Evolutionary conservation across 2,797 vertebrate genomes (phyloP), one percentile per base, ranked within the genome.

Genomic region (Podarcis siculus): DNA sequence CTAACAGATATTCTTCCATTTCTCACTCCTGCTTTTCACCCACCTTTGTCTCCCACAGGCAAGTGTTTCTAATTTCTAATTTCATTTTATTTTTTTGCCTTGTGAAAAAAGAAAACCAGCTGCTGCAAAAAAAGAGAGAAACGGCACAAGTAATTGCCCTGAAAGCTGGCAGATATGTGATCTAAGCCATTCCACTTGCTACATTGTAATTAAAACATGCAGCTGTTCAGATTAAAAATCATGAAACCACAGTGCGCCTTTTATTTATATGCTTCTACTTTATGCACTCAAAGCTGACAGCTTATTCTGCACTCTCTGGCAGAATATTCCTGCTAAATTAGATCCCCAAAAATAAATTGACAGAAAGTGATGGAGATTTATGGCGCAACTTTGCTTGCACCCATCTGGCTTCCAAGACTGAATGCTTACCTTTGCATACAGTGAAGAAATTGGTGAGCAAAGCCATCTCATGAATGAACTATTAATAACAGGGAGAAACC

Each of bases 401-500:
- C 93, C 82, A 90, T 91, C 89, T 94, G 91, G 78, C 35, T 87
- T 86, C 39, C 37, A 85, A 84, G 69, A n/a, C 15, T n/a, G 25
- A 35, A 72, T 83, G 32, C 9, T 67, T 42, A 35, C 72, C 42
- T 49, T 88, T 91, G 67, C 71, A 13, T 86, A 37, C n/a, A 92
- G 30, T 77, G 67, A 78, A 90, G 77, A 72, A 93, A 92, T 0
- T 9, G 71, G 12, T 21, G n/a, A 61, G 25, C 6, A 75, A 85
- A 85, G n/a, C 30, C 12, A 21, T 64, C 80, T 69, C 49, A 55
- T 55, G 49, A 42, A 66, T 58, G 15, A 12, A 55, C 21, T 42
- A 45, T 32, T 35, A 25, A n/a, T 32, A 32, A 35, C 1, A 80
- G 61, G n/a, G 45, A 15, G 30, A 30, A 79, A 79, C 77, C 25